phyloP scores from a whole-genome alignment of 2,888 invertebrate species.

The Clitarchus hookeri region DNA sequence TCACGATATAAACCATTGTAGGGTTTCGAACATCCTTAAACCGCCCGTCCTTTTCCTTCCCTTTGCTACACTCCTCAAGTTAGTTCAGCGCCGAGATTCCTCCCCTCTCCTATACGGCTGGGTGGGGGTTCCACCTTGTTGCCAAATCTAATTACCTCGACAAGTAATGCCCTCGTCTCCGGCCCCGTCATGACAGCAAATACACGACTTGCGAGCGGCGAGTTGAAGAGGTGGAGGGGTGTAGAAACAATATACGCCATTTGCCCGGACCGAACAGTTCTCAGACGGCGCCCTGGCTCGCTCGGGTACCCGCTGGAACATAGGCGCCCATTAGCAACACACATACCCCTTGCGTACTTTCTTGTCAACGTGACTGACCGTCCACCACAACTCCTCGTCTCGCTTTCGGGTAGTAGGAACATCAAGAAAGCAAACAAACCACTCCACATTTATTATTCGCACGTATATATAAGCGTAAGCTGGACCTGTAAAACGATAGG shows the following conservation, averaged over 20 bases:
- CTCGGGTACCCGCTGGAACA: not conserved
- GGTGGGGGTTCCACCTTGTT: not conserved
- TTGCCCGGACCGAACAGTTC: not conserved
- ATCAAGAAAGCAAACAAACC: too few species aligned
- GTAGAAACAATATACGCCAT: not conserved
- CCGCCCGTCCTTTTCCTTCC: not conserved
- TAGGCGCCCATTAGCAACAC: not conserved
- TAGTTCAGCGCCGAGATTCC: not conserved
- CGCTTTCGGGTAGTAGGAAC: too few species aligned
- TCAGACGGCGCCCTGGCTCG: not conserved
- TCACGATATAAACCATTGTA: too few species aligned
- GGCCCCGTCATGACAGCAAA: not conserved
- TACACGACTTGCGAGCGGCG: not conserved
- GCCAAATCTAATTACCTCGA: not conserved
- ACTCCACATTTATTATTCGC: too few species aligned
- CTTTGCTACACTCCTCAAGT: not conserved
- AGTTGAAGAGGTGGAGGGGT: not conserved
- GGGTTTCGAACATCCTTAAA: too few species aligned
- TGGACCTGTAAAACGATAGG: too few species aligned
- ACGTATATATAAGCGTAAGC: too few species aligned
- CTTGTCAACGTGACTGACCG: too few species aligned
- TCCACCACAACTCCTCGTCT: too few species aligned
- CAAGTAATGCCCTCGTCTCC: not conserved
- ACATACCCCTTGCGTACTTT: too few species aligned
- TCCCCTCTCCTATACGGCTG: not conserved